Evolutionary conservation across 2,797 vertebrate species (phyloP), one percentile per base, ranked within the genome.

Genomic region (Argya squamiceps): DNA sequence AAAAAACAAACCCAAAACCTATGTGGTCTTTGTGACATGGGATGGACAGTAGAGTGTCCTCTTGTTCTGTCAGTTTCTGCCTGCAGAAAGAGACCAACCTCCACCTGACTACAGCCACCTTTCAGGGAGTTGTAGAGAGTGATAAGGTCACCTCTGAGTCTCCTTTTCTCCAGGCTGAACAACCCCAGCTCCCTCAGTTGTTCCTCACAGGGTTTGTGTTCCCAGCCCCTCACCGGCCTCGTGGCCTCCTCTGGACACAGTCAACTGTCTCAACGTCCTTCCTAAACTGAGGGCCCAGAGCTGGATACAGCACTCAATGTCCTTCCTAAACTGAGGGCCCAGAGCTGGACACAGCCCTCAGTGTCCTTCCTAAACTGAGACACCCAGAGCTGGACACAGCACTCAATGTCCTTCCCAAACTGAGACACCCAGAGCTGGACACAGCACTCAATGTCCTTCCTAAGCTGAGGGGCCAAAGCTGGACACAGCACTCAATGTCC

Each of bases 231-330:
- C 55, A 11, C 20, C 55, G n/a, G 52, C 55, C n/a, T 23, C 6
- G 6, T 6, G 3, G 21, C 55, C n/a, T 56, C n/a, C n/a, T 34
- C n/a, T 56, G n/a, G 46, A 47, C 1, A 4, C 1, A 12, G 3
- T 47, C 46, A 24, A 24, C 4, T 23, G 46, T 13, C 46, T 13
- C 22, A 46, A 46, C 8, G 46, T 46, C 46, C 44, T 46, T 22
- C 44, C 44, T 22, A 46, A 46, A n/a, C 53, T 55, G 53, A n/a
- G 53, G 12, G 13, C 5, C 8, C 32, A 55, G 32, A 55, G 32
- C 53, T 55, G 53, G 53, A 22, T 32, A 55, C 53, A 55, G 53
- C 32, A 34, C 53, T 34, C 44, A 22, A 12, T 46, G 44, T 46
- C 21, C 22, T 46, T 46, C 46, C 46, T 46, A 23, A 46, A n/a